Conservation (phyloP, 2,888 invertebrate species). For the Aethes cnicana region DNA sequence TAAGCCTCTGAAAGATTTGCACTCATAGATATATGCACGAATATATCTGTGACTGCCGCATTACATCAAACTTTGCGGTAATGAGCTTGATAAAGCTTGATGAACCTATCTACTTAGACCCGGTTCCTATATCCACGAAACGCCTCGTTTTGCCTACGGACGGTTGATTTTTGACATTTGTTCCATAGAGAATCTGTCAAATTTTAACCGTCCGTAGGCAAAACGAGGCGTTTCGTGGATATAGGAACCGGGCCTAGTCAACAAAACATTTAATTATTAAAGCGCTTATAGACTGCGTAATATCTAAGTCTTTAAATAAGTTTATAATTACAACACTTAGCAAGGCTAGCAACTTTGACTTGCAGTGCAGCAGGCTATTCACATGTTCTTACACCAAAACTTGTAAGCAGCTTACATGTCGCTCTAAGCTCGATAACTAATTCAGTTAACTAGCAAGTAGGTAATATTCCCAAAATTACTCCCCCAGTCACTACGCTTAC, state of each 20-base stretch:
- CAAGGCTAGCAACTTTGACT: slow-evolving; percentile 12
- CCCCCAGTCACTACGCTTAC: slow-evolving; percentile 57
- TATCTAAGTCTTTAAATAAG: slow-evolving; percentile 6
- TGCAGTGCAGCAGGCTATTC: slow-evolving; percentile 43
- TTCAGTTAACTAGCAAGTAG: slow-evolving; percentile 31
- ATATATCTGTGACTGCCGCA: background rate
- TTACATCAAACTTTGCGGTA: background rate
- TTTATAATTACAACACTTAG: slow-evolving; percentile 19
- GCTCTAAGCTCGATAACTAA: slow-evolving; percentile 50
- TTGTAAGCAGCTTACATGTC: slow-evolving; percentile 74
- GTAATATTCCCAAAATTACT: slow-evolving; percentile 72
- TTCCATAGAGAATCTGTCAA: too few relatives aligned
- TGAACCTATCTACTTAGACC: too few relatives aligned
- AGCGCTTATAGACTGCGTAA: background rate
- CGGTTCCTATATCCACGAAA: too few relatives aligned
- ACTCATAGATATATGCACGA: background rate
- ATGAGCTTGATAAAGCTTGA: background rate
- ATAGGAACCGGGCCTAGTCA: background rate
- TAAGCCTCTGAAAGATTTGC: slow-evolving; percentile 41
- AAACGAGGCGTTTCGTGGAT: background rate
- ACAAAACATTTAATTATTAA: background rate
- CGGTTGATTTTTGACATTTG: too few relatives aligned
- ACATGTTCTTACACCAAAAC: slow-evolving; percentile 65
- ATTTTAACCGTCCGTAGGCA: too few relatives aligned
- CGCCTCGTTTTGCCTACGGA: too few relatives aligned